Percentiles rank a stretch among this genome's conserved stretches.
Conservation (phyloP, 2,113 vertebrate species). For the Platysteira castanea region DNA sequence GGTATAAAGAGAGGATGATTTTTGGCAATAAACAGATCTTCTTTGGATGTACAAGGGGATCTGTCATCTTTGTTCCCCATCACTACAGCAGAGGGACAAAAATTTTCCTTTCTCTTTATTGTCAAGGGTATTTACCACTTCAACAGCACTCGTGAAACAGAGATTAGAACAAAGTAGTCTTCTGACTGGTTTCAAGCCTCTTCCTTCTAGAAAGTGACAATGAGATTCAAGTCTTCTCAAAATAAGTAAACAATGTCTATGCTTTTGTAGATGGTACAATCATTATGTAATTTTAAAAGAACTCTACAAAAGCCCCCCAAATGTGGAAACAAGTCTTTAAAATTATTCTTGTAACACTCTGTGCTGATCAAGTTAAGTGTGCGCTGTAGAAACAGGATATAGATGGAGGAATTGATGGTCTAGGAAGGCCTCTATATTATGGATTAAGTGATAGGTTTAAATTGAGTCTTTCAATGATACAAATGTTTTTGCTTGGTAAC, state of each 20-base stretch:
- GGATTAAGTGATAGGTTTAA: not conserved
- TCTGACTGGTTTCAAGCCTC: not conserved
- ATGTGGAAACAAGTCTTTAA: not conserved
- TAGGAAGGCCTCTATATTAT: not conserved
- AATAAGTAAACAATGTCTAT: not conserved
- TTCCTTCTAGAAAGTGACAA: not conserved
- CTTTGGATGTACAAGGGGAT: no score
- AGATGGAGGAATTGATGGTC: not conserved
- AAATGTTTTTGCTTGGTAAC: not conserved
- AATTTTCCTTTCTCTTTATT: not conserved
- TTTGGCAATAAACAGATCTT: no score
- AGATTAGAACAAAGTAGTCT: not conserved
- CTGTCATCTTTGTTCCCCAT: no score
- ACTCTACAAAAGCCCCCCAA: accelerated
- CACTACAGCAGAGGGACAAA: not conserved
- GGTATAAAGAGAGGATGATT: no score
- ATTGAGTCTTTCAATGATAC: not conserved
- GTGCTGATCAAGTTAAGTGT: not conserved
- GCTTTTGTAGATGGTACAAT: not conserved
- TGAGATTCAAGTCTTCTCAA: not conserved
- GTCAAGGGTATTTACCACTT: not conserved
- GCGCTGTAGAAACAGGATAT: not conserved
- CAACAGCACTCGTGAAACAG: not conserved
- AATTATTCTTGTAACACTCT: not conserved
- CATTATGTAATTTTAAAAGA: not conserved